A percentile compares a stretch with the other conserved stretches of the same genome.
Conservation (phyloP, 1,140 invertebrate genomes). For the Akabosia matsudoensis region DNA sequence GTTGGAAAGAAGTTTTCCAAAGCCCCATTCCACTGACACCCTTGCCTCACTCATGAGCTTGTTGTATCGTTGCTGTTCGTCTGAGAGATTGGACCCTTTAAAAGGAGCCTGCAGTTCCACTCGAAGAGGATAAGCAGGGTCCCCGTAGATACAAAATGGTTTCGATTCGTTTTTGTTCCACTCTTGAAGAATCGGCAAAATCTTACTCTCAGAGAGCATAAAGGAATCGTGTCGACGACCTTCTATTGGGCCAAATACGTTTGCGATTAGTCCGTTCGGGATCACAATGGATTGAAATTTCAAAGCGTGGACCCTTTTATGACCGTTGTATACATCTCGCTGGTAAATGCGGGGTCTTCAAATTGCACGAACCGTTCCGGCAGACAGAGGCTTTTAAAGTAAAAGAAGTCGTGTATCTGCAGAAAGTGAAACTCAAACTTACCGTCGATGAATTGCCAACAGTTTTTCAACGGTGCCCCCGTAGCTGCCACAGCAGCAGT, state of each 20-base stretch:
- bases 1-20: conserved; percentile 15
- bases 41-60: conserved; percentile 27
- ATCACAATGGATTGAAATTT: conserved; percentile 32
- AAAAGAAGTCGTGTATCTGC: background rate
- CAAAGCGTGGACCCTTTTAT: conserved; percentile 19
- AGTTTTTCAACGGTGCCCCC: background rate
- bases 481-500: background rate
- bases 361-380: background rate
- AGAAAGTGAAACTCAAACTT: background rate
- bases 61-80: background rate
- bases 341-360: background rate
- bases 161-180: background rate
- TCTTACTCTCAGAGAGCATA: background rate
- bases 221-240: conserved; percentile 26
- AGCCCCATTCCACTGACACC: conserved; percentile 30
- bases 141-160: conserved; percentile 24
- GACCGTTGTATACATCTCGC: conserved; percentile 20
- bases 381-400: background rate
- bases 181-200: background rate
- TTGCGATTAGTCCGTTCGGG: conserved; percentile 28
- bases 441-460: conserved; percentile 32
- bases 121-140: conserved; percentile 28
- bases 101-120: conserved; percentile 17
- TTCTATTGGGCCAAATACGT: background rate
- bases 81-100: background rate